Percentiles rank a stretch among this genome's conserved stretches.
These are phyloP conservation scores for Xestoiulus laeticollis DNA, from an alignment of 2,888 invertebrate genomes.

Conservation along the genomic window DNA sequence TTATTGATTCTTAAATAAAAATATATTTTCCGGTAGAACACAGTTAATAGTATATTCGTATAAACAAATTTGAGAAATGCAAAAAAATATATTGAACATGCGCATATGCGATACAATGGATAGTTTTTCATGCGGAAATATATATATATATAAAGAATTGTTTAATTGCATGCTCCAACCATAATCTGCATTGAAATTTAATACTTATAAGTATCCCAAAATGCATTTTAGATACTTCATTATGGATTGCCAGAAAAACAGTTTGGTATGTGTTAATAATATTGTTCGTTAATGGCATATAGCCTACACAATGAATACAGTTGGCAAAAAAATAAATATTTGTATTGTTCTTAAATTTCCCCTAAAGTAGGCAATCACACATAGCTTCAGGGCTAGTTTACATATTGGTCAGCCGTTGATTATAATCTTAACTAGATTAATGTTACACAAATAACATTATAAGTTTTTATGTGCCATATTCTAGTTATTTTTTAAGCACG, in stretches of 20 bases:
- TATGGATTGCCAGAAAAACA: neutral
- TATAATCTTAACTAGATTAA: neutral
- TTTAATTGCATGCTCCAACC: neutral
- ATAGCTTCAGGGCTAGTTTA: neutral
- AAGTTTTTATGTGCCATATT: neutral
- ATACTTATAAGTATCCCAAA: too few relatives aligned
- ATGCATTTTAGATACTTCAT: neutral
- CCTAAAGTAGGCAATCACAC: conserved; percentile 34
- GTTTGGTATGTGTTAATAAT: neutral
- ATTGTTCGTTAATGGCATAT: neutral
- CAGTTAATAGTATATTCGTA: neutral
- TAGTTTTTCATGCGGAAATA: conserved; percentile 23
- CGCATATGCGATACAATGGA: too few relatives aligned
- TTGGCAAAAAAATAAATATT: neutral
- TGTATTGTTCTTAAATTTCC: neutral
- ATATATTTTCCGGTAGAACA: neutral
- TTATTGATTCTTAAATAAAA: neutral
- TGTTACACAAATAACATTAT: neutral
- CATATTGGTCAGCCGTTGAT: neutral
- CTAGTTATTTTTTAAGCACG: neutral
- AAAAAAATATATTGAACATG: neutral
- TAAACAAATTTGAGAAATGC: neutral
- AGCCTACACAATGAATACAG: neutral
- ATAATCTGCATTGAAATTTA: neutral
- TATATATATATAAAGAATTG: neutral